phyloP scores from a whole-genome alignment of 2,888 invertebrate genomes.

The Thereva unica region DNA sequence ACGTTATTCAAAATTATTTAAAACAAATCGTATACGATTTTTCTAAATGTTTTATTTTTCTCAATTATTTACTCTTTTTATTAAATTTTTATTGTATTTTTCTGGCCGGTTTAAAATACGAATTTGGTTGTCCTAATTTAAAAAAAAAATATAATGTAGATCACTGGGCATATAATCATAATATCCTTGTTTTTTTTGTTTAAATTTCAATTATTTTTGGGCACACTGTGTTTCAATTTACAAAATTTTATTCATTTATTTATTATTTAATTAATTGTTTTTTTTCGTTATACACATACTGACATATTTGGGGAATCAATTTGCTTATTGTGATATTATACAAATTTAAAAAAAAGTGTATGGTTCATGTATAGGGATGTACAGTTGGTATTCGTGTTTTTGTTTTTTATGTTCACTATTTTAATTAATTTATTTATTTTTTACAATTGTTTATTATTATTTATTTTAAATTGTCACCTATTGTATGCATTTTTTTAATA shows the following conservation, averaged over 20 bases:
- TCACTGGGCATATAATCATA: no score
- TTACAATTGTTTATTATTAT: constrained; percentile 12
- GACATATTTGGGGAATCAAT: constrained; percentile 23
- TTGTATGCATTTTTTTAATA: constrained; percentile 31
- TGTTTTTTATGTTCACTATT: constrained; percentile 28
- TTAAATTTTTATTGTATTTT: neutral
- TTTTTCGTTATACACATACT: constrained; percentile 20
- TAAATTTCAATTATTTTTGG: no score
- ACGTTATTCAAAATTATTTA: constrained; percentile 3
- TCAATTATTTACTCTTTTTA: neutral
- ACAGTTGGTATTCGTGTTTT: constrained; percentile 31
- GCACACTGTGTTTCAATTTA: no score
- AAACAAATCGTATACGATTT: constrained; percentile 11
- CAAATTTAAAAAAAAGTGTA: constrained; percentile 24
- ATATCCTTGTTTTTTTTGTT: no score
- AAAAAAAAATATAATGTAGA: no score
- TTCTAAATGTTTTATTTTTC: neutral
- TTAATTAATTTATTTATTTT: neutral
- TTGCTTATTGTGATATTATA: constrained; percentile 20
- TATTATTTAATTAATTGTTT: constrained; percentile 19
- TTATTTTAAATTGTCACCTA: constrained; percentile 33
- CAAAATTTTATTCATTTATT: neutral
- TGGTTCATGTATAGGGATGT: constrained; percentile 39
- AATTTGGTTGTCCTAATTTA: neutral
- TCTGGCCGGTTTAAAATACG: constrained; percentile 2